Conservation (phyloP, 2,113 vertebrate genomes). For the Thamnaconus septentrionalis region DNA sequence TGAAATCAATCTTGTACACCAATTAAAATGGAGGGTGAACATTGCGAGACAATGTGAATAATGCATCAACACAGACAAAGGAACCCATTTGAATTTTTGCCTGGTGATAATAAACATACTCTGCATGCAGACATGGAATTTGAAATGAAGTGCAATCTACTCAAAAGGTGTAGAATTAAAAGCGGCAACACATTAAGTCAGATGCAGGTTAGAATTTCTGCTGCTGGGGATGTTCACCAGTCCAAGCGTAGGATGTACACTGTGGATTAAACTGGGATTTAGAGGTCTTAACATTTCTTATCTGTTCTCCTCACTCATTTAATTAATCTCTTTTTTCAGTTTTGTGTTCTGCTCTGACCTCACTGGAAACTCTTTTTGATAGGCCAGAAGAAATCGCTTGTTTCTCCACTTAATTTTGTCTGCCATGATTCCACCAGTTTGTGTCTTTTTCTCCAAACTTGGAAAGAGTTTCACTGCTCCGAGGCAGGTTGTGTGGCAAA, state of each 20-base stretch:
- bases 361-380: not conserved
- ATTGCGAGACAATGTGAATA: not conserved
- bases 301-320: constrained; percentile 2
- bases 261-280: constrained; percentile 2
- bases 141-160: too few relatives aligned
- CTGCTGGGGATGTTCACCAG: not conserved
- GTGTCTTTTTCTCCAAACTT: too few relatives aligned
- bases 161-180: too few relatives aligned
- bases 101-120: too few relatives aligned
- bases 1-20: too few relatives aligned
- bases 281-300: constrained; percentile 2
- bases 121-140: too few relatives aligned
- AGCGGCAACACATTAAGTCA: too few relatives aligned
- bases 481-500: too few relatives aligned
- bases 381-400: not conserved
- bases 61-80: not conserved
- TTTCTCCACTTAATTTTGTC: too few relatives aligned
- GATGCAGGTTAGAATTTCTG: too few relatives aligned
- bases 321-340: not conserved
- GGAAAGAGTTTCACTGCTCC: too few relatives aligned
- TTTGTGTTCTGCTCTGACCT: not conserved
- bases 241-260: not conserved
- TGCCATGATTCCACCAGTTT: too few relatives aligned
- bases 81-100: not conserved
- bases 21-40: not conserved